Conservation (phyloP, 2,888 invertebrate genomes). For the Heliconius ismenius region DNA sequence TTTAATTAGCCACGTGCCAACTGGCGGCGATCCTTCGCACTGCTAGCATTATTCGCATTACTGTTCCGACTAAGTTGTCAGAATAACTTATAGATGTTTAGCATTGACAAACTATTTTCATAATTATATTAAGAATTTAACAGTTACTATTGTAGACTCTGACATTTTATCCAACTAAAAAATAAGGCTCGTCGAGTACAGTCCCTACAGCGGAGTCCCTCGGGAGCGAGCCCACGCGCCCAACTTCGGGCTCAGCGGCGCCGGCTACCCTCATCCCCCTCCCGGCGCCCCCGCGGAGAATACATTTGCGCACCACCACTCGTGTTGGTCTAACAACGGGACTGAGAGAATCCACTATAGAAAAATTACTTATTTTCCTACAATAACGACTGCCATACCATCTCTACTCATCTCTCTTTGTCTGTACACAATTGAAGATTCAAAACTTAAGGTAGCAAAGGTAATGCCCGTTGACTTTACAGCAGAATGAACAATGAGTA, state of each 20-base stretch:
- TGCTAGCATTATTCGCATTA: conserved; percentile 69
- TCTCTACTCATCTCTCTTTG: conserved; percentile 45
- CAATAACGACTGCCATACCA: conserved; percentile 44
- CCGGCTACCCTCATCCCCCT: conserved; percentile 57
- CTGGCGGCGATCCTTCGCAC: conserved; percentile 58
- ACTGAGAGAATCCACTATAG: conserved; percentile 67
- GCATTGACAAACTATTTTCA: conserved; percentile 31
- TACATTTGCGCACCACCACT: conserved; percentile 82
- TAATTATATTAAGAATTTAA: neutral
- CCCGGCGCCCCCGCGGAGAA: conserved; percentile 72
- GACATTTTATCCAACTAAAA: conserved; percentile 7
- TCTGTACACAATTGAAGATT: conserved; percentile 54
- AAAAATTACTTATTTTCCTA: conserved; percentile 77
- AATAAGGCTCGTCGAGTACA: conserved; percentile 59
- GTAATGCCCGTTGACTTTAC: conserved; percentile 24
- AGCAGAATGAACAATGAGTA: conserved; percentile 62
- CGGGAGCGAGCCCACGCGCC: conserved; percentile 79
- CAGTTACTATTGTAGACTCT: neutral
- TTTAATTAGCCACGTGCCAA: conserved; percentile 80
- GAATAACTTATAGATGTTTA: conserved; percentile 33
- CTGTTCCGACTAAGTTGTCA: conserved; percentile 64
- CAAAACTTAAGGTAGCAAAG: conserved; percentile 26
- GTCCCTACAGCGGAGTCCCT: conserved; percentile 68
- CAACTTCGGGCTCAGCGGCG: conserved; percentile 79
- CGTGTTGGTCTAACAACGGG: conserved; percentile 77